Evolutionary conservation across 2,113 vertebrate genomes (phyloP).

Genomic region (Bagarius yarrelli): DNA sequence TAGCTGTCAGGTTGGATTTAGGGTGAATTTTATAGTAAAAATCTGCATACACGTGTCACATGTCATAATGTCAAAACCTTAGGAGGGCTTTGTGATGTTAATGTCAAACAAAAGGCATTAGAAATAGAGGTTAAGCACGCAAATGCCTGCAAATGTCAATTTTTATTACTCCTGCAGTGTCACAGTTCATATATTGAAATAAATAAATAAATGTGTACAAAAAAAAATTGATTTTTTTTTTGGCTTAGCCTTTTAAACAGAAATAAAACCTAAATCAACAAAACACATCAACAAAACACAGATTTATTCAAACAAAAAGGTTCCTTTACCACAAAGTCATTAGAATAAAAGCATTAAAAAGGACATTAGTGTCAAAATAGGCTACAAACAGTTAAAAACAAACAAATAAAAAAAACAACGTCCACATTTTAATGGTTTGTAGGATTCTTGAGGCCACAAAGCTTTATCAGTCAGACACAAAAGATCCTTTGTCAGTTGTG

Average conservation of each 20-base stretch:
- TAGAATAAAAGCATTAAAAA: background rate
- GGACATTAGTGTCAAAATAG: slow-evolving; percentile 29
- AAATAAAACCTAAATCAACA: background rate
- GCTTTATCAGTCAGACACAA: slow-evolving; percentile 53
- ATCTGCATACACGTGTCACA: background rate
- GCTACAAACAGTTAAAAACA: slow-evolving; percentile 13
- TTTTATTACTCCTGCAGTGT: background rate
- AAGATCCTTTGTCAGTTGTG: slow-evolving; percentile 54
- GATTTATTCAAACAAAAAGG: slow-evolving; percentile 7
- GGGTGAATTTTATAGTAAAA: background rate
- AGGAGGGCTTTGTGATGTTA: background rate
- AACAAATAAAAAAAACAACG: background rate
- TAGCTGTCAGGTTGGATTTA: background rate
- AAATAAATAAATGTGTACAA: background rate
- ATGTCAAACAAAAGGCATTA: background rate
- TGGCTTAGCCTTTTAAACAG: background rate
- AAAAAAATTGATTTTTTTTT: background rate
- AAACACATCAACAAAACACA: no score
- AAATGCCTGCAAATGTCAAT: background rate
- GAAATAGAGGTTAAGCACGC: background rate
- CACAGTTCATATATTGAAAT: background rate
- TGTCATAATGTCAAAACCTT: background rate
- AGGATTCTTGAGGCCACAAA: slow-evolving; percentile 40
- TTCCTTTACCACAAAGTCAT: slow-evolving; percentile 28
- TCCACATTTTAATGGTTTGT: slow-evolving; percentile 17